Percentiles rank a stretch among this genome's conserved stretches.
Evolutionary conservation across 2,888 invertebrate species (phyloP).

Genomic region (Germaria angustata): DNA sequence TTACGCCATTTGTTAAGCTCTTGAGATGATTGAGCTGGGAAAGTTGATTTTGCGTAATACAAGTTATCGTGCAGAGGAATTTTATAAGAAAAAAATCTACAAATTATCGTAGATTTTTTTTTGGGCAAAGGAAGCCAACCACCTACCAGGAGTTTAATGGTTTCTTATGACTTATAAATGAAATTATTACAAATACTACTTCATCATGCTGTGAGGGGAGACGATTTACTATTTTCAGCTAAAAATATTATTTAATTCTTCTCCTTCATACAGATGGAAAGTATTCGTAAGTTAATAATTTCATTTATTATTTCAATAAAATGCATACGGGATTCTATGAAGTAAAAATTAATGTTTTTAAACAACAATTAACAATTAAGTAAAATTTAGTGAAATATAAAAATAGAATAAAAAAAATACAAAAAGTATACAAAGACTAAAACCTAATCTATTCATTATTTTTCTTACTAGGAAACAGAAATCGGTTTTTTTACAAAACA

Average conservation of each 20-base stretch:
- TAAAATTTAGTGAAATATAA: too few species aligned
- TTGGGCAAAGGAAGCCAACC: constrained; percentile 16
- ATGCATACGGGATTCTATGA: too few species aligned
- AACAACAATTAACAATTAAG: too few species aligned
- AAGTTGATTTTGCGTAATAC: constrained; percentile 60
- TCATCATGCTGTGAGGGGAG: constrained; percentile 30
- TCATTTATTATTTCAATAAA: neutral
- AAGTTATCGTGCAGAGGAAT: constrained; percentile 26
- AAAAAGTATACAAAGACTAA: too few species aligned
- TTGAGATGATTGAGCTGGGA: constrained; percentile 56
- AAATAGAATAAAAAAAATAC: too few species aligned
- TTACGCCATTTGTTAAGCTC: constrained; percentile 35
- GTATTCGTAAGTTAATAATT: neutral
- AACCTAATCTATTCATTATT: too few species aligned
- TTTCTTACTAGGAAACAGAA: too few species aligned
- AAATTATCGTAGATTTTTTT: constrained; percentile 18
- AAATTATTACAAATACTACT: constrained; percentile 13
- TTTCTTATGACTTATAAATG: neutral
- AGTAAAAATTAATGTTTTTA: too few species aligned
- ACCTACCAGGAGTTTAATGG: constrained; percentile 43
- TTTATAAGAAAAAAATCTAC: constrained; percentile 6
- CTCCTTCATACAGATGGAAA: neutral
- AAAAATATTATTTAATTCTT: constrained; percentile 12
- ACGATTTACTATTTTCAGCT: neutral
- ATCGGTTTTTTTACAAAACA: too few species aligned